Conservation (phyloP, 2,888 invertebrate genomes). For the Mesochorus sp. region DNA sequence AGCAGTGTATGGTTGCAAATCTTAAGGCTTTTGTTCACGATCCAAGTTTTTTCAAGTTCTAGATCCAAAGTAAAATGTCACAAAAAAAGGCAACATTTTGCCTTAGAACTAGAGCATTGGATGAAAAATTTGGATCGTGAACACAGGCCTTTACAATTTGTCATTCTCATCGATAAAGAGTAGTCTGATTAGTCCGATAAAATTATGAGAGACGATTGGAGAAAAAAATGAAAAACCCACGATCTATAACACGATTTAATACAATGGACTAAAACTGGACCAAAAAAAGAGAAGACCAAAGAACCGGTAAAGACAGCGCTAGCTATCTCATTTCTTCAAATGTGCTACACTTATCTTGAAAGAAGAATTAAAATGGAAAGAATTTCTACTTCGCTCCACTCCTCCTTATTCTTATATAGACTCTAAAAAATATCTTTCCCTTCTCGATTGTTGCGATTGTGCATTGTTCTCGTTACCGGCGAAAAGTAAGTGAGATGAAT, state of each 20-base stretch:
- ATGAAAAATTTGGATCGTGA: too few relatives aligned
- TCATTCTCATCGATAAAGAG: conserved; percentile 26
- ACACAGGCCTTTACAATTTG: too few relatives aligned
- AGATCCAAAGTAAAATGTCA: too few relatives aligned
- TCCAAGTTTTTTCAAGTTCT: too few relatives aligned
- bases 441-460: conserved; percentile 48
- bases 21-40: too few relatives aligned
- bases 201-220: conserved; percentile 42
- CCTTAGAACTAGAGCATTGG: too few relatives aligned
- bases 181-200: conserved; percentile 52
- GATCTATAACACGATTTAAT: too few relatives aligned
- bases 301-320: conserved; percentile 24
- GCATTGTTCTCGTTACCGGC: conserved; percentile 45
- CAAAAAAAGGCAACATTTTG: too few relatives aligned
- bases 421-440: conserved; percentile 32
- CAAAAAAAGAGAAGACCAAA: conserved; percentile 1
- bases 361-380: conserved; percentile 26
- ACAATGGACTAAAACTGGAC: neutral
- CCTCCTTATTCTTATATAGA: conserved; percentile 27
- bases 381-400: conserved; percentile 27
- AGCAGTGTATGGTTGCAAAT: too few relatives aligned
- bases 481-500: conserved; percentile 38
- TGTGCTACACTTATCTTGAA: conserved; percentile 45
- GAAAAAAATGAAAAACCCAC: too few relatives aligned
- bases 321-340: conserved; percentile 37